These are phyloP conservation scores for Alcis repandata DNA, from an alignment of 2,888 invertebrate species.

Conservation along the genomic window DNA sequence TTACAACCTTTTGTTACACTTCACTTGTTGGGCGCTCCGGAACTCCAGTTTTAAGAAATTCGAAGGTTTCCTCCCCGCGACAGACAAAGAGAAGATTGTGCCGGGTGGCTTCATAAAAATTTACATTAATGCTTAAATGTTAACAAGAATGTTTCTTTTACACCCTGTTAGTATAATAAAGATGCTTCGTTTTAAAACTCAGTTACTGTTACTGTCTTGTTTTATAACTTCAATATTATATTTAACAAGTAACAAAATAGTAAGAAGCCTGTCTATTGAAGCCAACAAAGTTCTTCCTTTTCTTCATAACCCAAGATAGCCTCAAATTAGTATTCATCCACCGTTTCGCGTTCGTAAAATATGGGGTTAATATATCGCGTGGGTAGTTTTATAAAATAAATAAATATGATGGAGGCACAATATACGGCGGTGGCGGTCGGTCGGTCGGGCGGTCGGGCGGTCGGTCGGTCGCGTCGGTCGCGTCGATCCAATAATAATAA, in stretches of 20 bases:
- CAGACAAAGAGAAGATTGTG: constrained; percentile 4
- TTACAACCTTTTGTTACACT: constrained; percentile 42
- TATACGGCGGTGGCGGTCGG: constrained; percentile 32
- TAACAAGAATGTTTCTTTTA: constrained; percentile 9
- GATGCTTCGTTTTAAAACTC: not conserved
- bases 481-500: constrained; percentile 43
- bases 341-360: constrained; percentile 44
- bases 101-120: constrained; percentile 1
- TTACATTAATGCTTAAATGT: not conserved
- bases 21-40: constrained; percentile 32
- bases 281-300: constrained; percentile 25
- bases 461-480: constrained; percentile 6
- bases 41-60: constrained; percentile 33
- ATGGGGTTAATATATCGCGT: constrained; percentile 48
- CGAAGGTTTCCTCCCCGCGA: constrained; percentile 31
- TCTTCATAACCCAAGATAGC: constrained; percentile 26
- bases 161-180: not conserved
- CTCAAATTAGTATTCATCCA: constrained; percentile 45
- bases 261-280: constrained; percentile 13
- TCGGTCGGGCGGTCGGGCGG: not conserved
- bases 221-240: not conserved
- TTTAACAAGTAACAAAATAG: not conserved
- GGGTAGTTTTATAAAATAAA: constrained; percentile 47
- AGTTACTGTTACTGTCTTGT: not conserved
- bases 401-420: constrained; percentile 46